Evolutionary conservation across 2,888 invertebrate species (phyloP), one percentile per base, ranked within the genome.

Genomic region (Pristionchus entomophagus): DNA sequence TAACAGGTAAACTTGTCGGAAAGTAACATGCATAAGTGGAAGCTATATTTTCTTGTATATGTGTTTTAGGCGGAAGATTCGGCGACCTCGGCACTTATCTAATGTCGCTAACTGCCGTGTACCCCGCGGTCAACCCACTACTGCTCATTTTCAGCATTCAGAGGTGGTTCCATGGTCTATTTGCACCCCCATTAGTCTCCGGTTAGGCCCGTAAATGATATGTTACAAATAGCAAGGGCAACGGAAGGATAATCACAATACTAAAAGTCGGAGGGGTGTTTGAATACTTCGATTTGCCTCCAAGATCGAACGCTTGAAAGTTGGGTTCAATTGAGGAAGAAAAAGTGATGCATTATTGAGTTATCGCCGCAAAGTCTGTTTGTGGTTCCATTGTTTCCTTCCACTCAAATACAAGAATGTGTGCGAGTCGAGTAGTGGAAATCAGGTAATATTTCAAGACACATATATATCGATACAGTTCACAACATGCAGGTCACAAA

Each of bases 11-110:
- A 22, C n/a, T n/a, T n/a, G n/a, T n/a, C n/a, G n/a, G n/a, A n/a
- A n/a, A n/a, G n/a, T n/a, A n/a, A n/a, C n/a, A n/a, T n/a, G n/a
- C n/a, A n/a, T n/a, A n/a, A n/a, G n/a, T n/a, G n/a, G n/a, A n/a
- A n/a, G n/a, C n/a, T n/a, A 32, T 4, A 65, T 17, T 14, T 14
- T 19, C 17, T 19, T 22, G 53, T 22, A 14, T 19, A 19, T 53
- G n/a, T 5, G 14, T 69, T 2, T 2, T 35, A 69, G 69, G 35
- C 22, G 12, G 4, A 19, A 19, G 69, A 35, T 69, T 69, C 35
- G 69, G 69, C 17, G 69, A 32, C 4, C 69, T 69, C 69, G 69
- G 69, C 35, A 69, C 29, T 38, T 69, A 69, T 38, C 22, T 69
- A 10, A 69, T 69, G 69, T 32, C 69, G 3, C 4, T 69, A 32